Percentiles rank a stretch among this genome's conserved stretches.
These are phyloP conservation scores for Rhamnusium bicolor DNA, from an alignment of 2,888 invertebrate species.

Conservation along the genomic window DNA sequence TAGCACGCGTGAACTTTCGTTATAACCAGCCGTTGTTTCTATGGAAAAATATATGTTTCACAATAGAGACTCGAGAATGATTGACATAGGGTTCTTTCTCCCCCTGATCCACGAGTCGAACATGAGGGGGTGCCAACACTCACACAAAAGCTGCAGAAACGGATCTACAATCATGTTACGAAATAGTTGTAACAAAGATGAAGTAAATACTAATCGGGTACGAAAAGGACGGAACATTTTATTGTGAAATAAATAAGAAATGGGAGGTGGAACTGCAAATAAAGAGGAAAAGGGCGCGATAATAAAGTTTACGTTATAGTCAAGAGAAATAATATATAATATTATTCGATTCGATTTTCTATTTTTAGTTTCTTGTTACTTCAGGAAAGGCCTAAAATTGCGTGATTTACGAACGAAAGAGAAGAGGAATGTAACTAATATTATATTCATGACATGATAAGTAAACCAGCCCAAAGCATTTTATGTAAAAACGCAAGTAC, in stretches of 20 bases:
- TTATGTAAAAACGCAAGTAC: not conserved
- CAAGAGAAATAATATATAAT: constrained; percentile 22
- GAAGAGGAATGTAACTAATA: not conserved
- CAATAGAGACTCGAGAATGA: constrained; percentile 33
- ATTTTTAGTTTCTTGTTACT: not conserved
- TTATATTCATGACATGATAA: constrained; percentile 23
- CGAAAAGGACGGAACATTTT: constrained; percentile 11
- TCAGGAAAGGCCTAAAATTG: not conserved
- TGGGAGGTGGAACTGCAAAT: constrained; percentile 10
- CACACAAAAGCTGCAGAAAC: constrained; percentile 34
- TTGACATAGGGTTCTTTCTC: constrained; percentile 31
- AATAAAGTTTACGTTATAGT: constrained; percentile 31
- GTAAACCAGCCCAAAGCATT: not conserved
- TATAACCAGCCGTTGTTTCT: constrained; percentile 26
- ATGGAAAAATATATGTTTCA: constrained; percentile 10
- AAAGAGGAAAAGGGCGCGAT: constrained; percentile 27
- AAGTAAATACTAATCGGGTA: constrained; percentile 3
- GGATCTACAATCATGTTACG: constrained; percentile 31
- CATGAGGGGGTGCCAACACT: constrained; percentile 27
- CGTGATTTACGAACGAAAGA: not conserved
- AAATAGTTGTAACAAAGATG: constrained; percentile 20
- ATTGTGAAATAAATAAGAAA: constrained; percentile 37
- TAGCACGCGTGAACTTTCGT: not conserved
- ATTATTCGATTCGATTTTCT: constrained; percentile 18
- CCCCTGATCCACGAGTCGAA: constrained; percentile 13